These are phyloP conservation scores for Nannospalax galili DNA, from an alignment of 2,113 vertebrate genomes.

Conservation along the genomic window DNA sequence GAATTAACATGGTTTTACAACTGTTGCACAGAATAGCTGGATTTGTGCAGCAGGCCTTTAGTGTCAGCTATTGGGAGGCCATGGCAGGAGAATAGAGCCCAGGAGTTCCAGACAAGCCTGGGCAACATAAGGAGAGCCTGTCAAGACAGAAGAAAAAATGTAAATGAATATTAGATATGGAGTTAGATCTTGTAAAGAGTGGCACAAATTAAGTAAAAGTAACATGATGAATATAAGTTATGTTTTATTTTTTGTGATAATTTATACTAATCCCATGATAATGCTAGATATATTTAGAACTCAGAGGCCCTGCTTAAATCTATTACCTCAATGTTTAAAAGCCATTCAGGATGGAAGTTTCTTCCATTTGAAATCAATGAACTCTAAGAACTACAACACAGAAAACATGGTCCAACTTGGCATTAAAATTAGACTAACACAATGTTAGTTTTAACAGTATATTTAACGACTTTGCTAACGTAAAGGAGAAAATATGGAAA, in stretches of 20 bases:
- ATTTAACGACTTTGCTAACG: background rate
- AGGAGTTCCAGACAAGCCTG: background rate
- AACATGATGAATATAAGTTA: background rate
- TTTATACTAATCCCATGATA: background rate
- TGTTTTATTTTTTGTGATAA: background rate
- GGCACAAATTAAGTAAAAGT: background rate
- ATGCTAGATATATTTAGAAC: background rate
- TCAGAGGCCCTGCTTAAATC: background rate
- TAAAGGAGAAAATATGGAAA: background rate
- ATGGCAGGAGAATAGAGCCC: background rate
- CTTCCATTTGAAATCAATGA: background rate
- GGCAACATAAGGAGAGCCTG: background rate
- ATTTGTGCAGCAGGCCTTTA: background rate
- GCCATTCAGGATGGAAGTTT: background rate
- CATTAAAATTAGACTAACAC: background rate
- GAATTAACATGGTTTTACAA: background rate
- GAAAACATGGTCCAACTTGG: background rate
- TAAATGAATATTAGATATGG: background rate
- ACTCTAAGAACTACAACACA: background rate
- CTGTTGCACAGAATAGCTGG: background rate
- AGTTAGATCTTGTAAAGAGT: background rate
- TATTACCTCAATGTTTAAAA: background rate
- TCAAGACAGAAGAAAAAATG: background rate
- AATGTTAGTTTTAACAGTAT: background rate
- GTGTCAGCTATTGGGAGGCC: background rate